phyloP scores from a whole-genome alignment of 2,797 vertebrate genomes.

The Podarcis lilfordi region DNA sequence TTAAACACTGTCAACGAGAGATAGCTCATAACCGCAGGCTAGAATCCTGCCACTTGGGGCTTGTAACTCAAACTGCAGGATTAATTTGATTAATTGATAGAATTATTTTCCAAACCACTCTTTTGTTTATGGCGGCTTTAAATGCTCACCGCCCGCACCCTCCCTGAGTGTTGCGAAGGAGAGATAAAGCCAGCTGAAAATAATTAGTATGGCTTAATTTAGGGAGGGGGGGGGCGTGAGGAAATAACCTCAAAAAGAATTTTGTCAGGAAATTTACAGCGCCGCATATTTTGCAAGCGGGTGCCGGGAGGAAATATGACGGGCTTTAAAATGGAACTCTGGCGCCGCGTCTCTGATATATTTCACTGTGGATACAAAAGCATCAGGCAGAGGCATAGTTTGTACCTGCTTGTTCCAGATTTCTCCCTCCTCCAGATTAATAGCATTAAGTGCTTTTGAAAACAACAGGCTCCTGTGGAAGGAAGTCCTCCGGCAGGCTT shows the following conservation, averaged over 20 bases:
- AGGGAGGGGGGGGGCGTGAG: constrained; percentile 35
- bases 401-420: background rate
- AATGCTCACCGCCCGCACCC: constrained; percentile 64
- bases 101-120: constrained; percentile 77
- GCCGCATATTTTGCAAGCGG: constrained; percentile 33
- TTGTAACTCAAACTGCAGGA: constrained; percentile 78
- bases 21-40: constrained; percentile 70
- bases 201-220: constrained; percentile 73
- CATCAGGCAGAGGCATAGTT: background rate
- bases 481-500: background rate
- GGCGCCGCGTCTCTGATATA: constrained; percentile 45
- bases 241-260: constrained; percentile 70
- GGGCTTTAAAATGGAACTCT: constrained; percentile 61
- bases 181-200: constrained; percentile 71
- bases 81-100: constrained; percentile 83
- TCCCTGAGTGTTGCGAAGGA: constrained; percentile 66
- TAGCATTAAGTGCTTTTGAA: background rate
- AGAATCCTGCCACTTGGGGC: constrained; percentile 76
- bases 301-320: constrained; percentile 65
- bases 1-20: constrained; percentile 71
- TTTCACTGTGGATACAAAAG: constrained; percentile 50
- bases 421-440: constrained; percentile 6
- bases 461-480: constrained; percentile 11
- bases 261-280: constrained; percentile 69
- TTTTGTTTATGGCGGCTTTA: constrained; percentile 74